These are phyloP conservation scores for Pseudochaenichthys georgianus DNA, from an alignment of 2,797 vertebrate species.

Conservation along the genomic window DNA sequence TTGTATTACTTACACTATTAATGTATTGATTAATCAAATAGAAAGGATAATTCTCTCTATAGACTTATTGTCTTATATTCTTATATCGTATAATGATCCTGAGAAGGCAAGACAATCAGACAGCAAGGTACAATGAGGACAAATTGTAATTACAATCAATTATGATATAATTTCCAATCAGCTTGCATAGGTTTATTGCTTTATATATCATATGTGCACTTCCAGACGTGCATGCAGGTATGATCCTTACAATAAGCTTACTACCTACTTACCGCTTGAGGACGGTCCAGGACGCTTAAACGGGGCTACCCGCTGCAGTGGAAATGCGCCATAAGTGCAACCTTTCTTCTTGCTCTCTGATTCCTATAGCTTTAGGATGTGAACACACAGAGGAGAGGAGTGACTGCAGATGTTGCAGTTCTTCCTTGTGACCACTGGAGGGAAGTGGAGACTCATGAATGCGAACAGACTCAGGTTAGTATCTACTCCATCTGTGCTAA, in stretches of 20 bases:
- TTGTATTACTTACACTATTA: not conserved
- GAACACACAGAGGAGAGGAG: not conserved
- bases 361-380: constrained; percentile 3
- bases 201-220: not conserved
- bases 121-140: not conserved
- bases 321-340: too few species aligned
- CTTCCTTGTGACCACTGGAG: constrained; percentile 17
- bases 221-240: not conserved
- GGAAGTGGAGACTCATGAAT: constrained; percentile 27
- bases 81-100: not conserved
- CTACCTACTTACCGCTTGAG: too few species aligned
- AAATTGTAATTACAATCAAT: not conserved
- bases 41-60: not conserved
- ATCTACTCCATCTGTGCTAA: not conserved
- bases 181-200: not conserved
- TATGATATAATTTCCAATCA: not conserved
- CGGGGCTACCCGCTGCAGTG: too few species aligned
- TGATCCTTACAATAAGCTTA: not conserved
- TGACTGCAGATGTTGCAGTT: constrained; percentile 21
- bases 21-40: not conserved
- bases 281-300: too few species aligned
- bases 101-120: not conserved
- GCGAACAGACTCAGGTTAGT: not conserved
- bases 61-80: not conserved
- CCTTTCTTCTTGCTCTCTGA: not conserved